A percentile compares a stretch with the other conserved stretches of the same genome.
Evolutionary conservation across 2,113 vertebrate species (phyloP).

Genomic region (Telmatochromis sp.): DNA sequence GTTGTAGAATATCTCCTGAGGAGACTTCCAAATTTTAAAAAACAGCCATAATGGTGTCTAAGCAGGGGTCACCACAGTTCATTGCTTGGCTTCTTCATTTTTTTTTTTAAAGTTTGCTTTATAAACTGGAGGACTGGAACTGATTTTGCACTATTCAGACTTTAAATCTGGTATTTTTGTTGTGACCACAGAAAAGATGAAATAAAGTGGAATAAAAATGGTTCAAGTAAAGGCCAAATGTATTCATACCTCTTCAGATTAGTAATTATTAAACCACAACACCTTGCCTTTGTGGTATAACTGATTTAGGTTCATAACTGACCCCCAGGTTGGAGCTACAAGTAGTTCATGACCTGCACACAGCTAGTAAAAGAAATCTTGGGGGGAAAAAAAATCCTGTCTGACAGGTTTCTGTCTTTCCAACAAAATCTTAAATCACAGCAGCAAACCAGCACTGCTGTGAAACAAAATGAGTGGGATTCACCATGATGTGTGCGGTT

Average conservation of each 20-base stretch:
- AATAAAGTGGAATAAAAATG: neutral
- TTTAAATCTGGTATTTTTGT: neutral
- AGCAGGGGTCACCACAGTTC: neutral
- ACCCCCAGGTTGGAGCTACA: neutral
- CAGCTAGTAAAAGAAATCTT: neutral
- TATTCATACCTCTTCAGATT: neutral
- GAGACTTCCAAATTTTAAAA: neutral
- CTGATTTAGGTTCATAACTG: neutral
- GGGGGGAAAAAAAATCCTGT: accelerated
- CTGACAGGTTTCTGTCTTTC: neutral
- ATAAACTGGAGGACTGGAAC: neutral
- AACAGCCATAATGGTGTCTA: neutral
- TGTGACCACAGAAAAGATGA: neutral
- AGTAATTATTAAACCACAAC: neutral
- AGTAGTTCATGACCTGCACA: neutral
- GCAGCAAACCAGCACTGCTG: neutral
- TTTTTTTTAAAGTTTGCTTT: neutral
- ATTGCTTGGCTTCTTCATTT: neutral
- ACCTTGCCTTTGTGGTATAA: neutral
- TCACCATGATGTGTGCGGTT: neutral
- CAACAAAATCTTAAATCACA: neutral
- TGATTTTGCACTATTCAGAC: neutral
- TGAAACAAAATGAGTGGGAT: neutral
- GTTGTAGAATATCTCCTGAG: neutral
- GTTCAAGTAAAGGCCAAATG: neutral